phyloP scores from a whole-genome alignment of 1,140 invertebrate genomes.

The Penaeus indicus region DNA sequence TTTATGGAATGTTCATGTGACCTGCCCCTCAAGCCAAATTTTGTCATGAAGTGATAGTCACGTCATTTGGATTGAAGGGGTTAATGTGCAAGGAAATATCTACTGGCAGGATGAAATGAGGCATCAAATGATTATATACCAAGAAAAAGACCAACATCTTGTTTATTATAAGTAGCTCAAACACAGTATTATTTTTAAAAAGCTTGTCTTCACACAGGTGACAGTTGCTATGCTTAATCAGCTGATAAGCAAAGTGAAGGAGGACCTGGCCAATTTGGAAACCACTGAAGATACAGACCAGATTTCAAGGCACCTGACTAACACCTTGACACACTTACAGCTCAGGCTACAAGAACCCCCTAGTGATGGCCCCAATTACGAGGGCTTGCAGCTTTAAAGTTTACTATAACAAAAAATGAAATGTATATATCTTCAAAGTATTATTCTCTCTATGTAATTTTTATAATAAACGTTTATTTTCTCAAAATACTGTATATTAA shows the following conservation, averaged over 20 bases:
- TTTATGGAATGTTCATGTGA: too few species aligned
- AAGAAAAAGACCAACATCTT: neutral
- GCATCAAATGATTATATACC: too few species aligned
- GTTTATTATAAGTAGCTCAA: neutral
- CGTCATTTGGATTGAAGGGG: too few species aligned
- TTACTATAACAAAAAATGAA: too few species aligned
- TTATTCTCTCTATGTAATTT: too few species aligned
- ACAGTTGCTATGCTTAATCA: conserved; percentile 83
- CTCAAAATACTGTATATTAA: too few species aligned
- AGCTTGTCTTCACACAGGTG: conserved; percentile 72
- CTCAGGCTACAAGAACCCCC: conserved; percentile 56
- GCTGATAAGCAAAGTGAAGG: conserved; percentile 91
- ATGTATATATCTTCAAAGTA: too few species aligned
- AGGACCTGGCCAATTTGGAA: conserved; percentile 92
- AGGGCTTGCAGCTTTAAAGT: conserved; percentile 49
- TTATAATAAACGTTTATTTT: too few species aligned
- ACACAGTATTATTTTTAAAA: neutral
- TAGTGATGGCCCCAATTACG: conserved; percentile 53
- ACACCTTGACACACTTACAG: conserved; percentile 84
- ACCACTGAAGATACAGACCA: conserved; percentile 95
- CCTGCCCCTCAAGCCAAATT: too few species aligned
- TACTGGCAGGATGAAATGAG: too few species aligned
- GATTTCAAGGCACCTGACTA: conserved; percentile 93
- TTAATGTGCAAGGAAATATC: too few species aligned
- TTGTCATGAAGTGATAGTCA: too few species aligned